Base-by-base conservation (phyloP, 2,113 vertebrate genomes). In the Percopsis transmontana region DNA sequence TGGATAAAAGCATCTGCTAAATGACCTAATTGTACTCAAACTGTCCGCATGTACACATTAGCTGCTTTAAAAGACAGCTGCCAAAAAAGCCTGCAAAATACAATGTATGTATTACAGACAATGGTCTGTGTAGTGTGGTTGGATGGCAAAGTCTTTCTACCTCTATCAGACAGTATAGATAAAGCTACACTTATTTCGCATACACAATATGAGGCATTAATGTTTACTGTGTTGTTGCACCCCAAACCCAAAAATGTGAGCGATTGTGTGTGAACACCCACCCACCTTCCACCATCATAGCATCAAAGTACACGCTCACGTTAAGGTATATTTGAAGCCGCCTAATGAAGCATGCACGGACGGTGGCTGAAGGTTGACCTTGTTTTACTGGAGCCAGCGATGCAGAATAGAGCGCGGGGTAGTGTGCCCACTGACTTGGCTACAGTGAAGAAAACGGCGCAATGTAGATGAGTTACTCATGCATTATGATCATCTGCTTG, bases 311-410 rank as follows among this genome's bases (percentile, higher is more conserved):
- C 82, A 51, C 72, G 77, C 39, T 14, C 65, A 77, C 63, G 76
- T 80, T 86, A 90, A 89, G 79, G 76, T 91, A 88, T 71, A 92
- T 91, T 93, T 66, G n/a, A 91, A 91, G 87, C 80, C 42, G 86
- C 81, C 89, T 88, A 93, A 91, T 93, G 92, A 93, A 92, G 92
- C 89, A 1, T 93, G 85, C 44, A 11, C 72, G 76, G 89, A 85
- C 88, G 78, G 72, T 82, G 77, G 77, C 71, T 90, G 87, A 90
- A 89, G 45, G 74, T 91, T 91, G 90, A 92, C 89, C 91, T 89
- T 85, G 81, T 93, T 93, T 92, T 84, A 91, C 53, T 83, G 77
- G 81, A 90, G 85, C 81, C 81, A 77, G 45, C 83, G 84, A 93
- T 91, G 74, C 84, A 77, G 84, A 90, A 91, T 87, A 78, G 75